A percentile compares a stretch with the other conserved stretches of the same genome.
phyloP scores from a whole-genome alignment of 2,888 invertebrate genomes.

The Chironomus tentans region DNA sequence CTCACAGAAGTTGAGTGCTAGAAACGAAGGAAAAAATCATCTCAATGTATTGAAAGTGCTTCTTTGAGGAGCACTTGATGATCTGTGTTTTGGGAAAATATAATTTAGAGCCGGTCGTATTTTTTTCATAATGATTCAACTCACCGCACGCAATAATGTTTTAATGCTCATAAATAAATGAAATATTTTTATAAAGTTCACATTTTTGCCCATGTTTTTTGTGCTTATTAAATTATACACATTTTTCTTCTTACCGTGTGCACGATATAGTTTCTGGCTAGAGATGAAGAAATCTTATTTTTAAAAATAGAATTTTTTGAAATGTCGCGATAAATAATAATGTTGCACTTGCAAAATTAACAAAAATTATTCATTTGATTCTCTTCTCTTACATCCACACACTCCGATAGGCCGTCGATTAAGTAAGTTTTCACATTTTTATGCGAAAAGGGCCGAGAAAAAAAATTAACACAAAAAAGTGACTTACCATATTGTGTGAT shows the following conservation, averaged over 20 bases:
- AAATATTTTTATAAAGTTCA: neutral
- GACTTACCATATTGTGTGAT: conserved; percentile 1
- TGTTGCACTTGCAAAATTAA: neutral
- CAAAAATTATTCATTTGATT: neutral
- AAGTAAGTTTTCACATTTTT: neutral
- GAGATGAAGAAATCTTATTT: neutral
- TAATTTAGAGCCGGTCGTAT: neutral
- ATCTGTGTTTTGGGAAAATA: neutral
- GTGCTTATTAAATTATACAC: neutral
- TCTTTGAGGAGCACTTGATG: neutral
- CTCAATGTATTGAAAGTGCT: neutral
- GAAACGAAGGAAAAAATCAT: neutral
- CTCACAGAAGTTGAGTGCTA: neutral
- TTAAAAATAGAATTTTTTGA: neutral
- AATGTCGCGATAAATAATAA: neutral
- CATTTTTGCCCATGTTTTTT: neutral
- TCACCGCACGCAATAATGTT: neutral
- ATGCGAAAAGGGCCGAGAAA: neutral
- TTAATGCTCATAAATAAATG: neutral
- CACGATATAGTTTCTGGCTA: neutral
- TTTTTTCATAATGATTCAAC: neutral
- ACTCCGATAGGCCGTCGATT: neutral
- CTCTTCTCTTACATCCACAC: too few species aligned
- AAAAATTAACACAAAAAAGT: neutral
- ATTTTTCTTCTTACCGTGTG: neutral